phyloP scores from a whole-genome alignment of 2,888 invertebrate species.

The Ptychoptera contaminata region DNA sequence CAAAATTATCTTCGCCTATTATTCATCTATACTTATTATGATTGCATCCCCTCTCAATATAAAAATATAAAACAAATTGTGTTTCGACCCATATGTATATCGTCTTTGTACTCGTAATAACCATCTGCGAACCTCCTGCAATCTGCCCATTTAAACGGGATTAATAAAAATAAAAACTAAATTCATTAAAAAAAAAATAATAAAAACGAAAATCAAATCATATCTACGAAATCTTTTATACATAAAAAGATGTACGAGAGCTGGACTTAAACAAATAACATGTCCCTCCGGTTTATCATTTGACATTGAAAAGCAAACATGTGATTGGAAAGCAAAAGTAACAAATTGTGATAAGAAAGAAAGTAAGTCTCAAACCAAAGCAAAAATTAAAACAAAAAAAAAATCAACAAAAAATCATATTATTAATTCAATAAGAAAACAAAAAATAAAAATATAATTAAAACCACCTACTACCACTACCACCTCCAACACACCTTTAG shows the following conservation, averaged over 20 bases:
- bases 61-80: too few species aligned
- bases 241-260: slow-evolving; percentile 58
- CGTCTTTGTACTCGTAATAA: too few species aligned
- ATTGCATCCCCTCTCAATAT: not conserved
- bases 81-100: too few species aligned
- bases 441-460: slow-evolving; percentile 10
- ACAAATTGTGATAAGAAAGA: slow-evolving; percentile 90
- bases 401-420: slow-evolving; percentile 13
- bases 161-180: not conserved
- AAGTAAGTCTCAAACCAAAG: slow-evolving; percentile 60
- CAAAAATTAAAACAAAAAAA: slow-evolving; percentile 2
- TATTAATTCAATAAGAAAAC: slow-evolving; percentile 9
- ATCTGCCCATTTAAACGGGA: not conserved
- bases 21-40: not conserved
- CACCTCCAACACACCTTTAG: not conserved
- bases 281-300: slow-evolving; percentile 94
- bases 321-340: slow-evolving; percentile 98
- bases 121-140: too few species aligned
- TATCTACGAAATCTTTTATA: not conserved
- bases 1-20: not conserved
- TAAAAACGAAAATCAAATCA: not conserved
- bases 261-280: slow-evolving; percentile 91
- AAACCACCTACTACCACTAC: slow-evolving; percentile 6
- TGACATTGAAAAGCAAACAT: slow-evolving; percentile 95
- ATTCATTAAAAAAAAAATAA: not conserved